phyloP scores from a whole-genome alignment of 2,888 invertebrate species.

The Cryptosula pallasiana region DNA sequence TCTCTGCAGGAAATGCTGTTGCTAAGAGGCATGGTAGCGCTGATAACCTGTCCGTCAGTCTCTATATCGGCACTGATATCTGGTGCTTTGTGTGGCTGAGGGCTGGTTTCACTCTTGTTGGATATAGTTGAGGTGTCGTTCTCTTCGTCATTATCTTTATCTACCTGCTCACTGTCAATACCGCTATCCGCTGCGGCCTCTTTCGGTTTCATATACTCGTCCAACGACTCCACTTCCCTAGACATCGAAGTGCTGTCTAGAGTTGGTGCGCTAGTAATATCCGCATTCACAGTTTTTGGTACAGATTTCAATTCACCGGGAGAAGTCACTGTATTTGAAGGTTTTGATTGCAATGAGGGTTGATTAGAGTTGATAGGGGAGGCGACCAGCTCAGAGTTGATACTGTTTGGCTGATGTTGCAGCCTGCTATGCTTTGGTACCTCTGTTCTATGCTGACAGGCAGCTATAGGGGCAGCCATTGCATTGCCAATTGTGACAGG shows the following conservation, averaged over 20 bases:
- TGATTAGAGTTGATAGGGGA: not conserved
- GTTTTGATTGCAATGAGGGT: not conserved
- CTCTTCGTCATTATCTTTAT: slow-evolving; percentile 22
- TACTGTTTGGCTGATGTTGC: not conserved
- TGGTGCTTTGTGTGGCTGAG: not conserved
- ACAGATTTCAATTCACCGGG: not conserved
- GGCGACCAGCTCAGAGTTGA: not conserved
- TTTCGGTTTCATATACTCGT: not conserved
- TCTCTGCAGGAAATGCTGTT: not conserved
- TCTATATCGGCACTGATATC: not conserved
- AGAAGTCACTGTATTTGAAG: not conserved
- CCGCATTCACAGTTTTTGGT: not conserved
- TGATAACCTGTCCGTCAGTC: not conserved
- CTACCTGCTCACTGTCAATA: slow-evolving; percentile 15
- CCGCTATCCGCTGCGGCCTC: slow-evolving; percentile 19
- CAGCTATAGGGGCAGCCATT: not conserved
- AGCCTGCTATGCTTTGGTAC: not conserved
- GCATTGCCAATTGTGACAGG: not conserved
- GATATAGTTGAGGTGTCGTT: slow-evolving; percentile 15
- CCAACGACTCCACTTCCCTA: not conserved
- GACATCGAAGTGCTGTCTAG: not conserved
- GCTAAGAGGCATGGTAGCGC: not conserved
- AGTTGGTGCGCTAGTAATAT: not conserved
- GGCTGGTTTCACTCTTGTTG: slow-evolving; percentile 12
- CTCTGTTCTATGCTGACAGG: not conserved